Evolutionary conservation across 2,113 vertebrate species (phyloP), one percentile per base, ranked within the genome.

Genomic region (Indicator indicator): DNA sequence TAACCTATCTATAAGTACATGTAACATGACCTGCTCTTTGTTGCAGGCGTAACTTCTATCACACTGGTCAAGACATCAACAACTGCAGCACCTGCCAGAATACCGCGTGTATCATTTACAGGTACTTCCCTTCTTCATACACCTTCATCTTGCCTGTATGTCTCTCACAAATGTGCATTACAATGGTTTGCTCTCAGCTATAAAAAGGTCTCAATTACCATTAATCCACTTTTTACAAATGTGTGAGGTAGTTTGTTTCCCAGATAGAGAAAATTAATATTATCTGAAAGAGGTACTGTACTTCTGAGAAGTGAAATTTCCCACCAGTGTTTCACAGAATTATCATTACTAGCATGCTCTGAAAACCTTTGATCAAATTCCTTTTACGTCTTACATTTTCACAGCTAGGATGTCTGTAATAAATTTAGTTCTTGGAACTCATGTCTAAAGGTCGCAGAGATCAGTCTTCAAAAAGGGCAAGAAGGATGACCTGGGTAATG

Each of bases 91-190:
- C 99, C 92, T 99, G 99, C 71, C 99, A 99, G 98, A 99, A 98
- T 97, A 99, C 99, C 1, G 99, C 99, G 23, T 99, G 99, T 97
- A 99, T 99, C 98, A 99, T 99, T 91, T 99, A 99, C 99, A 99
- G 99, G 99, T 99, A 99, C 97, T 42, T 40, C 27, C 1, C 52
- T 99, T 98, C 95, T 74, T 62, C 58, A 4, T 28, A 16, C 20
- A 6, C 6, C 2, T 3, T 10, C 63, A 26, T 27, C 27, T 33
- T 38, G 50, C 28, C 77, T 77, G 13, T 50, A 11, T 5, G 9
- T 16, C 8, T 15, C 27, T 28, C 16, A 36, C 33, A 36, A 2
- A 1, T 28, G 17, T 21, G 42, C 44, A n/a, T 6, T 15, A 9
- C 13, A 3, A 0, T 2, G 30, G 5, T 70, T n/a, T 55, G 26